Conservation (phyloP, 2,113 vertebrate genomes). For the Conger conger region DNA sequence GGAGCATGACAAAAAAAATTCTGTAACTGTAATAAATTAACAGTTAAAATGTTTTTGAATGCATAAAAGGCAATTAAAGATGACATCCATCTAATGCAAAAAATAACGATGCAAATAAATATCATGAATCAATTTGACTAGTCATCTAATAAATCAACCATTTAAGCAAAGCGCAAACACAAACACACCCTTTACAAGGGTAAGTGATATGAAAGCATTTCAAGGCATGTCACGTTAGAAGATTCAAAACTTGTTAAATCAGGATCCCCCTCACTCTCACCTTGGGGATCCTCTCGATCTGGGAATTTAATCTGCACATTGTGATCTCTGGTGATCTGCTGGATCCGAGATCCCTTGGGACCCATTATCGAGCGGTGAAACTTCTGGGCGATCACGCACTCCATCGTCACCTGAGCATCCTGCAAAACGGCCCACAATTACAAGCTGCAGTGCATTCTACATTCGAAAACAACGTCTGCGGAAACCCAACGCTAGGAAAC, state of each 20-base stretch:
- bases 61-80: neutral
- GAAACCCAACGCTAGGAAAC: neutral
- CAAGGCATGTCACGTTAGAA: neutral
- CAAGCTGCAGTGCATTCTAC: neutral
- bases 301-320: conserved; percentile 96
- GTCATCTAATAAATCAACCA: neutral
- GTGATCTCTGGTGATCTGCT: conserved; percentile 93
- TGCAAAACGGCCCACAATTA: conserved; percentile 46
- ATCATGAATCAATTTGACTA: too few relatives aligned
- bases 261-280: conserved; percentile 41
- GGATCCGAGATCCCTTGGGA: conserved; percentile 91
- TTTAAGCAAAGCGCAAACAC: neutral
- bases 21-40: too few relatives aligned
- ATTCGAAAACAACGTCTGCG: neutral
- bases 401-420: conserved; percentile 93
- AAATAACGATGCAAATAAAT: neutral
- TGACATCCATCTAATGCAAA: neutral
- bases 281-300: conserved; percentile 84
- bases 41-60: neutral
- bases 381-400: conserved; percentile 89
- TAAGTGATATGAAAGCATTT: neutral
- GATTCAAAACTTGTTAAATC: neutral
- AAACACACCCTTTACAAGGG: neutral
- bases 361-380: conserved; percentile 98
- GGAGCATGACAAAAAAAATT: too few relatives aligned